Base-by-base conservation (phyloP, 2,797 vertebrate species). In the Tinamus major region DNA sequence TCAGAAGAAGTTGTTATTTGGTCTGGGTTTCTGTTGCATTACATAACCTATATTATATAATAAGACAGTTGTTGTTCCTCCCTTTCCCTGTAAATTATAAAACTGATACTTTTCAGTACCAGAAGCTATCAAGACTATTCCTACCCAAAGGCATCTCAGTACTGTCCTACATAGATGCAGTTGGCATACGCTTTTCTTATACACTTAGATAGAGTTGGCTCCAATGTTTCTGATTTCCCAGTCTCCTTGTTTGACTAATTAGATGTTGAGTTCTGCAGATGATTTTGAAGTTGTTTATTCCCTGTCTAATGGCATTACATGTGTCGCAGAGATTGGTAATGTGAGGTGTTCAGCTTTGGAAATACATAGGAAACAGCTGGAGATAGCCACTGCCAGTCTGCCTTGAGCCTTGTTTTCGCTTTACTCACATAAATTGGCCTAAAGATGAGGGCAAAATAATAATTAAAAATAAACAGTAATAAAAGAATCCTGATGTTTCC, bases 221-320 rank as follows among this genome's bases (percentile, higher is more conserved):
- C 53, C 79, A 19, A 23, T 87, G 74, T 84, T 93, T 88, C 85
- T 91, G 70, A 92, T 93, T 91, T 91, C 90, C 93, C 86, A 95
- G 83, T 24, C 78, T 91, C 27, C 75, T 92, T 95, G 88, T 91
- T 81, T 91, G 61, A 85, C 64, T 90, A 82, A 94, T 93, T 92
- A 94, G 83, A 79, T 86, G 42, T n/a, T 81, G 74, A 23, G 59
- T 35, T 76, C 67, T 91, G 55, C 93, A 75, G 85, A 84, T 74
- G 42, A 6, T 87, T 94, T 95, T 68, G 80, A 85, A 90, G 80
- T 82, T 93, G 75, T 94, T 95, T 95, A 77, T 93, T 90, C 71
- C 72, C 87, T 68, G 48, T 79, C 39, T 94, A 93, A 91, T 74
- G 74, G 81, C 64, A 88, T 84, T 94, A 92, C 69, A 81, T 49